Base-by-base conservation (phyloP, 2,797 vertebrate genomes). In the Melanotaenia trifasciata region DNA sequence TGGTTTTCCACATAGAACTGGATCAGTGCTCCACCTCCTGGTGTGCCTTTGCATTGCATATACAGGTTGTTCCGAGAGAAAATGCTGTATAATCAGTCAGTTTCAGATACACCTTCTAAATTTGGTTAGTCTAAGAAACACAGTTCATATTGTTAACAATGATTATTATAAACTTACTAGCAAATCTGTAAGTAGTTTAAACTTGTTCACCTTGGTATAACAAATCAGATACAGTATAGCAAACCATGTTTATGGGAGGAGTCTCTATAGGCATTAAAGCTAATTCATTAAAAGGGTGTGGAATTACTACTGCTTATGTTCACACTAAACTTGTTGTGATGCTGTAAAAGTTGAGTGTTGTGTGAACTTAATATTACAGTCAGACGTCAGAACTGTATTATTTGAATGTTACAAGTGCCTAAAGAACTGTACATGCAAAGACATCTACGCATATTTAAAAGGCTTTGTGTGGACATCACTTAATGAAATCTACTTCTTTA, bases 331-430 rank as follows among this genome's bases (percentile, higher is more conserved):
- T 63, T 70, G 61, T 66, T 65, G 65, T 83, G 81, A 80, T 78
- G 61, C 67, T 82, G 32, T 83, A 47, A 72, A 67, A 80, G 84
- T 80, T 64, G 76, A 67, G 54, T 80, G 35, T 74, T 70, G 72
- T 80, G 76, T 77, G 64, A 79, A 74, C 79, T 81, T 88, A 79
- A 84, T 70, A 72, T 84, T 68, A 72, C 78, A 78, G 70, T 84
- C 85, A 69, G 74, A 74, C 77, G 72, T 85, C 84, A 85, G 84
- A 87, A 86, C 86, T 90, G 83, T 92, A 89, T 90, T 88, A 74
- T 93, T 89, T 90, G 84, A 93, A 92, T 89, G 89, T 92, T 93
- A 90, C 87, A 95, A 95, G 94, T 95, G 94, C 94, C 94, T 95
- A 90, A 92, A 90, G 80, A 93, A 83, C 88, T 87, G 84, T 92